Evolutionary conservation across 53 echinoderm and acorn worm species (phyloP).

Genomic region (Holothuria scabra): DNA sequence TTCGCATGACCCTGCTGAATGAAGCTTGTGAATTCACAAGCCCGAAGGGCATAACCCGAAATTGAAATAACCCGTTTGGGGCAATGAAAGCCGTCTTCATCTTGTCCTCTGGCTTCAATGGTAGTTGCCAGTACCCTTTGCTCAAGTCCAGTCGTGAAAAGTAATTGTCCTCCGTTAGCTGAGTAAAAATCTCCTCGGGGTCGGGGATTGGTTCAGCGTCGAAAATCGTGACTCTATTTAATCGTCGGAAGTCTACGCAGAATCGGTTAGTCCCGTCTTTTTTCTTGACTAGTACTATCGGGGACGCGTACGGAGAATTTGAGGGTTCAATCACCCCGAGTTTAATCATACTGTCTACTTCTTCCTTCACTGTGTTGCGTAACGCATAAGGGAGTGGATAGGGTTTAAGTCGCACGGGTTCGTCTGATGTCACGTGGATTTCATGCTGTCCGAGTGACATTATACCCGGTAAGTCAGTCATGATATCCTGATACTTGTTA

Average conservation of each 20-base stretch:
- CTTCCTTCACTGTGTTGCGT: constrained; percentile 47
- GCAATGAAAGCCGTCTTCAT: constrained; percentile 49
- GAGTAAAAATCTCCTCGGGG: constrained; percentile 64
- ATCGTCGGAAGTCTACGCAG: constrained; percentile 63
- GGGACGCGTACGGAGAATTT: constrained; percentile 62
- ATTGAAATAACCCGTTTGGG: constrained; percentile 60
- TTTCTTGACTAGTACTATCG: constrained; percentile 66
- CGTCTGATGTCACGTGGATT: constrained; percentile 55
- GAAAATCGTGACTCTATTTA: constrained; percentile 68
- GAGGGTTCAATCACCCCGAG: constrained; percentile 61
- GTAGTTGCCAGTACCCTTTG: constrained; percentile 75
- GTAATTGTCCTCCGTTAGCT: constrained; percentile 52
- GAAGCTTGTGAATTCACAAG: constrained; percentile 56
- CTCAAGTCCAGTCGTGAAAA: constrained; percentile 65
- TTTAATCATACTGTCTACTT: constrained; percentile 56
- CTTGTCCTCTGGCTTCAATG: constrained; percentile 30
- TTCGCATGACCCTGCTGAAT: constrained; percentile 56
- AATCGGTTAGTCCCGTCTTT: constrained; percentile 66
- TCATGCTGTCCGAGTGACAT: constrained; percentile 51
- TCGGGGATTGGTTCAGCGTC: constrained; percentile 73
- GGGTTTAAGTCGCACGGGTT: constrained; percentile 45
- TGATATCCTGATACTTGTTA: constrained; percentile 46
- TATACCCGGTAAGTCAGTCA: constrained; percentile 69
- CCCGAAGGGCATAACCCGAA: constrained; percentile 60
- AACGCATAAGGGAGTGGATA: constrained; percentile 63